Evolutionary conservation across 2,113 vertebrate genomes (phyloP), one percentile per base, ranked within the genome.

Genomic region (Ramphastos sulfuratus): DNA sequence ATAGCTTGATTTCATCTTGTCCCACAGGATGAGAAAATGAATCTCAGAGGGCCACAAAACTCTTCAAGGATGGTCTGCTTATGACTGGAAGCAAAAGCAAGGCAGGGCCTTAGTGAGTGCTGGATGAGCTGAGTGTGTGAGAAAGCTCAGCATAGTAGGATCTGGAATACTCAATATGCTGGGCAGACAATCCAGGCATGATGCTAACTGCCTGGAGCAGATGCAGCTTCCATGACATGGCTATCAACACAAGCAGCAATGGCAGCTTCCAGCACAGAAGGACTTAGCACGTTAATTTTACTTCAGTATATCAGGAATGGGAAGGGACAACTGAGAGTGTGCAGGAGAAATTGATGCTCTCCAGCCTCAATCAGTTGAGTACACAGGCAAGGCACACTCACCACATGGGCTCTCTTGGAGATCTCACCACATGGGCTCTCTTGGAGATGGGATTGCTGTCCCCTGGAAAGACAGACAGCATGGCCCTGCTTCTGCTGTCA

Each of bases 371-470:
- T n/a, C n/a, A 58, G 7, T 27, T 69, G 77, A 80, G 50, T 0
- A 0, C 44, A n/a, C 12, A 5, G 2, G 17, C 31, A 15, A 89
- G 48, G 11, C 15, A 25, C 4, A 3, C 15, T 28, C 6, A 46
- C 37, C 42, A 12, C 3, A 4, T n/a, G 54, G 13, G 7, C 1
- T 78, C 60, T 75, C 76, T 54, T 58, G 58, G 15, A 84, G 21
- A 19, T 50, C 15, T 28, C 6, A 46, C 37, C 42, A 12, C 3
- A 4, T n/a, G 54, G 13, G 7, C 1, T 78, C 60, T 75, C 76
- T 54, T 58, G 58, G 15, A 84, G 21, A 19, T 50, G 19, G 24
- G 10, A 44, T 71, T 83, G 9, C 21, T 48, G 5, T 37, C 21
- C 61, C 33, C 25, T 61, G 39, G 37, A 82, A 83, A 87, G 70